A percentile compares a stretch with the other conserved stretches of the same genome.
Evolutionary conservation across 1,140 invertebrate species (phyloP).

Genomic region (Cryptotermes secundus): DNA sequence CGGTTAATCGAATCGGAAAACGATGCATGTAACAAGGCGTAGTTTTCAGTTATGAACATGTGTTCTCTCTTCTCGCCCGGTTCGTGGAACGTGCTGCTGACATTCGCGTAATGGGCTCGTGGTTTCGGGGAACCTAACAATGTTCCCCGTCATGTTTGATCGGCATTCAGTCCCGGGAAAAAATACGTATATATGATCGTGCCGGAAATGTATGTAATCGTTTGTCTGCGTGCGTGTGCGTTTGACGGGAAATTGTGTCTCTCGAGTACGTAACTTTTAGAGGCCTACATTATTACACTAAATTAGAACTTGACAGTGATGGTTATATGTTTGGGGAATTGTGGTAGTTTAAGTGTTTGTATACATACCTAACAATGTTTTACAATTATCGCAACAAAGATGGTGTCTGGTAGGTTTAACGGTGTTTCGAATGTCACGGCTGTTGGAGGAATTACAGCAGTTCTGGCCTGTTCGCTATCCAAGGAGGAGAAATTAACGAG

Average conservation of each 20-base stretch:
- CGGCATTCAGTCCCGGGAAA: background rate
- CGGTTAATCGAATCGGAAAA: constrained; percentile 15
- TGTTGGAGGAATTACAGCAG: no score
- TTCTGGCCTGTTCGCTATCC: no score
- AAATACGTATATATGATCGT: background rate
- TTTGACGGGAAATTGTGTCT: background rate
- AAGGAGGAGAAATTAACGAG: no score
- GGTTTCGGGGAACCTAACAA: background rate
- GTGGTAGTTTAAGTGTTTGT: no score
- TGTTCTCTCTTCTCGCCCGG: background rate
- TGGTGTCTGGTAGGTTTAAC: no score
- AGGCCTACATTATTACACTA: no score
- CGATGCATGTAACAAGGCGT: background rate
- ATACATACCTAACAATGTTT: no score
- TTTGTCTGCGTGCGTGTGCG: background rate
- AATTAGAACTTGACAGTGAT: no score
- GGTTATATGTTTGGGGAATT: no score
- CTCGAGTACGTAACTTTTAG: no score
- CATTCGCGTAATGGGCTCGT: background rate
- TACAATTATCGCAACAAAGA: no score
- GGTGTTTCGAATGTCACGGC: no score
- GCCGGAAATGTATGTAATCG: background rate
- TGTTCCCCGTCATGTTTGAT: background rate
- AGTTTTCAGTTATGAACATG: background rate
- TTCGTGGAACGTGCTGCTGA: background rate